Percentiles rank a stretch among this genome's conserved stretches.
Evolutionary conservation across 2,113 vertebrate genomes (phyloP).

Genomic region (Rousettus leschenaultii): DNA sequence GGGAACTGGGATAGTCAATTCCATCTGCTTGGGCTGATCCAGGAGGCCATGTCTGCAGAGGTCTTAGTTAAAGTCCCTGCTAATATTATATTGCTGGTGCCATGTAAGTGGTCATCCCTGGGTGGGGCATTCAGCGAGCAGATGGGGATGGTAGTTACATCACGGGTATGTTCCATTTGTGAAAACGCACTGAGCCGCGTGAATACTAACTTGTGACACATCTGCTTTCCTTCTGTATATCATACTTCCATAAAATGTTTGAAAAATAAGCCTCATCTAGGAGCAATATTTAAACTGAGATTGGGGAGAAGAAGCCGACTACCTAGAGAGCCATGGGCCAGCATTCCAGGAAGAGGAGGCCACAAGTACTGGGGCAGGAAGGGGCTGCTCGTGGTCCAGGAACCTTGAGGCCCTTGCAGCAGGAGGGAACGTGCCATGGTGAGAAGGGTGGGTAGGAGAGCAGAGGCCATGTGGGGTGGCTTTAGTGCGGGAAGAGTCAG

Average conservation of each 20-base stretch:
- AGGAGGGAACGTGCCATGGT: not conserved
- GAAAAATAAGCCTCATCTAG: not conserved
- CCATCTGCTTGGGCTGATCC: fast-evolving
- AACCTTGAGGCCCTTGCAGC: not conserved
- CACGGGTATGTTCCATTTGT: not conserved
- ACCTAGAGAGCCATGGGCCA: not conserved
- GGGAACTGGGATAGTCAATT: not conserved
- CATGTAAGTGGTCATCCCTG: not conserved
- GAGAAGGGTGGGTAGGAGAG: not conserved
- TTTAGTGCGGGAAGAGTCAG: not conserved
- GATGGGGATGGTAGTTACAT: not conserved
- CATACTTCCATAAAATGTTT: not conserved
- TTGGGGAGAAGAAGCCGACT: not conserved
- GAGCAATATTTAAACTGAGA: not conserved
- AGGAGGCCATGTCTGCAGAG: not conserved
- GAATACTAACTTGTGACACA: not conserved
- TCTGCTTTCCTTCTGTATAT: not conserved
- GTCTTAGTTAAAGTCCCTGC: not conserved
- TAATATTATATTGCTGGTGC: not conserved
- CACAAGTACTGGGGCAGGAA: not conserved
- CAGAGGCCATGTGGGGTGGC: not conserved
- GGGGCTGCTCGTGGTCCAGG: not conserved
- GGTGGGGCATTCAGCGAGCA: not conserved
- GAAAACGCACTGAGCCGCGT: not conserved
- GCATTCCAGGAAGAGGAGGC: not conserved